A percentile compares a stretch with the other conserved stretches of the same genome.
These are phyloP conservation scores for Drosophila barbarae DNA, from an alignment of 2,888 invertebrate genomes.

Conservation along the genomic window DNA sequence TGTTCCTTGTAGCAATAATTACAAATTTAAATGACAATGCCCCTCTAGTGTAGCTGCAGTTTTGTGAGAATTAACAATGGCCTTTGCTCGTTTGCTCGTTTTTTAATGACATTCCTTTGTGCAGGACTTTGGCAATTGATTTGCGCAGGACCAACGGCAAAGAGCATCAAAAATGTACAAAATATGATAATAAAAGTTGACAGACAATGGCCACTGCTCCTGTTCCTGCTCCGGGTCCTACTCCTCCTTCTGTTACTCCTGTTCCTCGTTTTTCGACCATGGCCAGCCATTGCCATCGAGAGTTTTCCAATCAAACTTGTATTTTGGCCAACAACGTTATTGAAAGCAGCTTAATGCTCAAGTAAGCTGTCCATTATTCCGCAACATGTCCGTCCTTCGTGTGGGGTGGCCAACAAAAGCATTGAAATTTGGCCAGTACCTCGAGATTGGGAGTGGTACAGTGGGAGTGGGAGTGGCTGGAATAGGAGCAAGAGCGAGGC, in stretches of 20 bases:
- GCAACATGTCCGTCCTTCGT: conserved; percentile 54
- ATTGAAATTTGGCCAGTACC: conserved; percentile 59
- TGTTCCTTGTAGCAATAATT: conserved; percentile 3
- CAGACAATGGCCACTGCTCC: conserved; percentile 22
- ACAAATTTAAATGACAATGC: conserved; percentile 10
- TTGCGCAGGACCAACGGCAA: conserved; percentile 46
- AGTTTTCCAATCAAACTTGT: conserved; percentile 73
- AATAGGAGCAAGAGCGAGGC: not conserved
- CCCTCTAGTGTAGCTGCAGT: not conserved
- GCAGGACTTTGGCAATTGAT: conserved; percentile 56
- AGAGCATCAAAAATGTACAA: conserved; percentile 49
- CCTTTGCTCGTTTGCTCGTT: conserved; percentile 10
- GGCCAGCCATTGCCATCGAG: conserved; percentile 30
- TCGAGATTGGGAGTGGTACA: not conserved
- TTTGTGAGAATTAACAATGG: conserved; percentile 9
- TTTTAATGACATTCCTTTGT: conserved; percentile 35
- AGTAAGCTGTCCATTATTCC: conserved; percentile 73
- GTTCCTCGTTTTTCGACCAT: not conserved
- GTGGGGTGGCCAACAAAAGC: conserved; percentile 28
- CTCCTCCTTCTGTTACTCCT: not conserved
- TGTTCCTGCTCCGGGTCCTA: not conserved
- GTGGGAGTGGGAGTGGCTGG: not conserved
- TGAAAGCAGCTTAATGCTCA: conserved; percentile 71
- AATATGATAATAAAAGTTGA: conserved; percentile 58
- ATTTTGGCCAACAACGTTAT: conserved; percentile 61